Evolutionary conservation across 2,888 invertebrate genomes (phyloP).

Genomic region (Drosophila pseudotakahashii): DNA sequence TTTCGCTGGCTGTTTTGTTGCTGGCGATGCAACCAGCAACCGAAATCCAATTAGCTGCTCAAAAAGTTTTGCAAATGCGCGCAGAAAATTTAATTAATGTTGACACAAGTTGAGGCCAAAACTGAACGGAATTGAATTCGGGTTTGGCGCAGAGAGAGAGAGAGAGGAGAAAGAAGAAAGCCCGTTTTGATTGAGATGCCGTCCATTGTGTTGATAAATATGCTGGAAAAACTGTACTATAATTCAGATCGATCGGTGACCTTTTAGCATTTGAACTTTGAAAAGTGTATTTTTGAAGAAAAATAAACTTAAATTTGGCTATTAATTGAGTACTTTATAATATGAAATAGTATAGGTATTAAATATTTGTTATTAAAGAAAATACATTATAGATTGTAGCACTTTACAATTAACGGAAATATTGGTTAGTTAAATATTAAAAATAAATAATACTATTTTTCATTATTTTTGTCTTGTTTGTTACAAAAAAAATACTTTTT

Average conservation of each 20-base stretch:
- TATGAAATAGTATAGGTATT: too few species aligned
- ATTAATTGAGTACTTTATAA: too few species aligned
- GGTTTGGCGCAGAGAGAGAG: slow-evolving; percentile 10
- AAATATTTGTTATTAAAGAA: too few species aligned
- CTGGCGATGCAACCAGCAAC: slow-evolving; percentile 51
- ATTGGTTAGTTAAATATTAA: too few species aligned
- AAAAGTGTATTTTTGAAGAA: too few species aligned
- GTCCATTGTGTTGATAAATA: slow-evolving; percentile 6
- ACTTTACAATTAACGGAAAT: too few species aligned
- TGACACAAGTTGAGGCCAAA: slow-evolving; percentile 64
- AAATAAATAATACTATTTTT: too few species aligned
- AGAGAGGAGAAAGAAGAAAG: slow-evolving; percentile 8
- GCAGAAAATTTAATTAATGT: slow-evolving; percentile 76
- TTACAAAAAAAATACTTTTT: too few species aligned
- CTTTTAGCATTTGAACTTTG: background rate
- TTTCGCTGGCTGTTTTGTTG: slow-evolving; percentile 42
- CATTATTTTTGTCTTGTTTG: too few species aligned
- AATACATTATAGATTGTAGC: too few species aligned
- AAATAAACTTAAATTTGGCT: background rate
- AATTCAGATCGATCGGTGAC: slow-evolving; percentile 8
- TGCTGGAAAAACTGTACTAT: slow-evolving; percentile 4
- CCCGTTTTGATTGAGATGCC: background rate
- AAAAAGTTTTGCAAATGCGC: slow-evolving; percentile 73
- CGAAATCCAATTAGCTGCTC: slow-evolving; percentile 81
- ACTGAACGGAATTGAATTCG: slow-evolving; percentile 57